Percentiles rank a stretch among this genome's conserved stretches.
Conservation (phyloP, 2,113 vertebrate species). For the Suricata suricatta region DNA sequence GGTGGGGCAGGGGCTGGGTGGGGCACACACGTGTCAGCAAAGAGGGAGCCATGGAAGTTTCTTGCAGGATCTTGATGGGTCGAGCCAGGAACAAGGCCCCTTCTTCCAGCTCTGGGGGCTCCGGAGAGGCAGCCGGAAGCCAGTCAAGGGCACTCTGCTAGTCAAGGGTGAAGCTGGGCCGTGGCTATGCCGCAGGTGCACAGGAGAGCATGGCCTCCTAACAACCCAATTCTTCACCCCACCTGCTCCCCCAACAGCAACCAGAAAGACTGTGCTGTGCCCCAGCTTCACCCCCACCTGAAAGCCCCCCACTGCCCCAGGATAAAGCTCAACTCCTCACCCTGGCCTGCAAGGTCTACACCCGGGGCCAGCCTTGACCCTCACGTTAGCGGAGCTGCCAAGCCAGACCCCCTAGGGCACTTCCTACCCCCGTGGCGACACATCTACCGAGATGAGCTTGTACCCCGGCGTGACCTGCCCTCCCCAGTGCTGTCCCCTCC, state of each 20-base stretch:
- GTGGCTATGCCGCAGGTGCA: rapidly evolving
- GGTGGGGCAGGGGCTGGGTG: too few species aligned
- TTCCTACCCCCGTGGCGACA: slow-evolving; percentile 86
- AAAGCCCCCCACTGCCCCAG: not conserved
- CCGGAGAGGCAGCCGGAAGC: not conserved
- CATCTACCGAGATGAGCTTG: slow-evolving; percentile 88
- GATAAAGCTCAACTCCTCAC: not conserved
- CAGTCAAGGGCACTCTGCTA: not conserved
- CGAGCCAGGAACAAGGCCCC: not conserved
- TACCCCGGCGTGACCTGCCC: slow-evolving; percentile 83
- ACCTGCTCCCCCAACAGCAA: not conserved
- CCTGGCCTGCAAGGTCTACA: not conserved
- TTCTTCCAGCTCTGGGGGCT: not conserved
- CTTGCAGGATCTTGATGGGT: not conserved
- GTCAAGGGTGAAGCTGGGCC: not conserved
- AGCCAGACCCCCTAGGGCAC: slow-evolving; percentile 81
- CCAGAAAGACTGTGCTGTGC: not conserved
- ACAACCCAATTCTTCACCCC: not conserved
- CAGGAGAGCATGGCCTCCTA: not conserved
- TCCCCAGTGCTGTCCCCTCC: not conserved
- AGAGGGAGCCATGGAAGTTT: not conserved
- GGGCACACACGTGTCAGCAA: rapidly evolving
- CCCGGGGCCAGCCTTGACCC: not conserved
- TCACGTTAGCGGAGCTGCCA: slow-evolving; percentile 79
- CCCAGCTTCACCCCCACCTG: rapidly evolving